Base-by-base conservation (phyloP, 1,140 invertebrate species). In the Meloidogyne hapla region DNA sequence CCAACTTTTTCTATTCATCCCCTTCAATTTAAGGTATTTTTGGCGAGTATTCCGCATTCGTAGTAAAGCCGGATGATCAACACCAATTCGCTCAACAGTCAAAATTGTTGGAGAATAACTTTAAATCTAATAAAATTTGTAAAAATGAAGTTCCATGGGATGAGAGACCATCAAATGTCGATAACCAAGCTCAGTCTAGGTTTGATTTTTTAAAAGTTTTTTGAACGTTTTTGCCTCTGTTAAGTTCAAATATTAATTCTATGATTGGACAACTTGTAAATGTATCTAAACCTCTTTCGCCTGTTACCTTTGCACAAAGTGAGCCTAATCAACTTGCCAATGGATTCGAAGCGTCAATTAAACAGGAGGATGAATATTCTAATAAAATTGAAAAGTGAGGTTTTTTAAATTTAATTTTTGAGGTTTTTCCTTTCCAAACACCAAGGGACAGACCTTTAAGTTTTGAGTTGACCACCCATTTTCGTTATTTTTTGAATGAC, bases 261-360 rank as follows among this genome's bases (percentile, higher is more conserved):
- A 26, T 73, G 21, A 75, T 75, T 23, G 69, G 65, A 18, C 62
- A 75, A 69, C 70, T 74, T 21, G 74, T 67, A 13, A 75, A 48
- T 75, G n/a, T 75, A 1, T 69, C 65, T 38, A 69, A 74, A 23
- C 74, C 76, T 15, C 40, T 77, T 64, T 73, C 71, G 9, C 71
- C 71, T 18, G 56, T 73, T 26, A 25, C 21, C 18, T 38, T 56
- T 56, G 48, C 18, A n/a, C 48, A 56, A 56, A 8, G 18, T 56
- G 48, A 56, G 18, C 8, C 5, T 33, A 67, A 33, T 68, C 26
- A 13, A 73, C 69, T 33, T 42, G 9, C 8, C 2, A 73, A 33
- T 26, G 48, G 9, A 23, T n/a, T n/a, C n/a, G 69, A 76, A 67
- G 26, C 0, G 8, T 3, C 13, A 42, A 18, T 48, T 5, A 48